These are phyloP conservation scores for Teleiodes luculella DNA, from an alignment of 2,888 invertebrate genomes.

Conservation along the genomic window DNA sequence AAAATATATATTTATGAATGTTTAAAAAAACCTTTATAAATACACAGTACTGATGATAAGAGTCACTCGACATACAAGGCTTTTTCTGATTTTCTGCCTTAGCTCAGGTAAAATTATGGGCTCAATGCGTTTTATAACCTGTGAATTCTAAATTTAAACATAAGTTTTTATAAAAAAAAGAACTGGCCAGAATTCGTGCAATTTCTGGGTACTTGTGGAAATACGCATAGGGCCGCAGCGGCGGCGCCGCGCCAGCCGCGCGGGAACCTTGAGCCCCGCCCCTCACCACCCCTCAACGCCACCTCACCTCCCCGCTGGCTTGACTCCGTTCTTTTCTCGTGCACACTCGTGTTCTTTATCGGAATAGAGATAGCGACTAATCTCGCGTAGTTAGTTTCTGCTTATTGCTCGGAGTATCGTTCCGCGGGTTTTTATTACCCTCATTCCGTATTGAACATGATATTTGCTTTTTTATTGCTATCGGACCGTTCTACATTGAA, in stretches of 20 bases:
- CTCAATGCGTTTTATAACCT: too few species aligned
- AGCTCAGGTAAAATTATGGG: too few species aligned
- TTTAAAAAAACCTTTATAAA: too few species aligned
- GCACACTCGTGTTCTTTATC: conserved; percentile 38
- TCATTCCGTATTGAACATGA: conserved; percentile 10
- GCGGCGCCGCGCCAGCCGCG: conserved; percentile 48
- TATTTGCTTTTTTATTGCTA: not conserved
- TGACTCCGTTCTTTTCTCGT: conserved; percentile 43
- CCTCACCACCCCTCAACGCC: conserved; percentile 23
- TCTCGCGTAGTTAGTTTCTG: conserved; percentile 36
- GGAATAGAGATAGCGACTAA: conserved; percentile 32
- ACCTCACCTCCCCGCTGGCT: conserved; percentile 25
- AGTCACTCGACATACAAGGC: too few species aligned
- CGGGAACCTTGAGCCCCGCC: conserved; percentile 46
- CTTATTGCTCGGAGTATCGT: conserved; percentile 14
- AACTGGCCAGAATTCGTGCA: not conserved
- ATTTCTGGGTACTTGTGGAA: conserved; percentile 38
- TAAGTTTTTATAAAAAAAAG: too few species aligned
- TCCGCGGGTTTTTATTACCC: conserved; percentile 9
- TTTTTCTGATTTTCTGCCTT: too few species aligned
- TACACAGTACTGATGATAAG: too few species aligned
- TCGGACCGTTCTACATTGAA: not conserved
- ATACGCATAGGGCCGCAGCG: conserved; percentile 71
- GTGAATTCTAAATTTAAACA: too few species aligned
- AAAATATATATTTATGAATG: too few species aligned